Evolutionary conservation across 2,113 vertebrate genomes (phyloP), one percentile per base, ranked within the genome.

Genomic region (Mustelus asterias): DNA sequence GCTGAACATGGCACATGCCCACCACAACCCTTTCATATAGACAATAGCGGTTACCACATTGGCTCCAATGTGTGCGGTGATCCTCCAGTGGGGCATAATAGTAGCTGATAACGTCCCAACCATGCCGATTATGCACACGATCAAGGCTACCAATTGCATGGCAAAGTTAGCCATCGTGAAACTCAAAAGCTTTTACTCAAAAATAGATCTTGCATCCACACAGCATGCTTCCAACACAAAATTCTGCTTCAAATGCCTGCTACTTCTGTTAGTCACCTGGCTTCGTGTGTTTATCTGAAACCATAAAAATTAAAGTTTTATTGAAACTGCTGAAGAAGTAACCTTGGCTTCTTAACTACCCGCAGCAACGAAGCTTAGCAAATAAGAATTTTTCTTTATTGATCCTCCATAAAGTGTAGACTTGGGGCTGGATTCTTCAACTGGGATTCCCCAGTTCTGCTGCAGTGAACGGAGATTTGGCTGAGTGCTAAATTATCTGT

Each of bases 1-100:
- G 98, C 99, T 99, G 96, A 99, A 98, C 0, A 98, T 98, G 76
- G 99, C 99, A 0, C 99, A 99, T 96, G 99, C 99, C 99, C 99
- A 99, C 99, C 99, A 99, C 86, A 99, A 98, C 48, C 99, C 99
- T 96, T 98, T 98, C 97, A 98, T 98, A 97, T 98, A 99, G 96
- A 97, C 97, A 54, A 99, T 97, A 0, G 98, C 98, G 0, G 99
- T 99, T 95, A 99, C 98, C 0, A 99, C 99, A 97, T 99, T 99
- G 96, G 98, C 97, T 85, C 99, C 99, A 0, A 99, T 97, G 96
- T 99, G 98, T 48, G 99, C 98, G 1, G 98, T 98, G 29, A 96
- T 98, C 97, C 97, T 97, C 99, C 99, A 99, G 96, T 97, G 98
- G 0, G 99, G 99, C 33, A 99, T 98, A 67, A 99, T 96, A 0